Percentiles rank a stretch among this genome's conserved stretches.
phyloP scores from a whole-genome alignment of 35 echinoderm and acorn worm species.

The Strongylocentrotus purpuratus region DNA sequence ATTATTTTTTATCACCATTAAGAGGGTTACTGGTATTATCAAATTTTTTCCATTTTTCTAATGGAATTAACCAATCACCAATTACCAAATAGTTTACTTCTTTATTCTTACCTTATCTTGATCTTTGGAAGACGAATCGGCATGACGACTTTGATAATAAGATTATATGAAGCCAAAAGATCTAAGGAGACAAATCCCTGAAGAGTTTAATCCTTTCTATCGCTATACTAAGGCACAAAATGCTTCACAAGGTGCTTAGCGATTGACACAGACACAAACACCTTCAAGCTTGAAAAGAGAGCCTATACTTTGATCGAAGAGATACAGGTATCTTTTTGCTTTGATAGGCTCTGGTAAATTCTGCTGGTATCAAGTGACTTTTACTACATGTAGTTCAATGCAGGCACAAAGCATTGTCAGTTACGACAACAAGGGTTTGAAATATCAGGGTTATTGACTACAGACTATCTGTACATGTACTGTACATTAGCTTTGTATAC shows the following conservation, averaged over 20 bases:
- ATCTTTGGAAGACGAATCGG: background rate
- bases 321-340: too few species aligned
- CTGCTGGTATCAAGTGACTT: background rate
- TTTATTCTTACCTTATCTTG: background rate
- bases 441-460: too few species aligned
- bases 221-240: background rate
- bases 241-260: background rate
- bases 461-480: too few species aligned
- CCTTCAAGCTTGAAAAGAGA: background rate
- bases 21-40: too few species aligned
- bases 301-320: background rate
- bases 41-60: background rate
- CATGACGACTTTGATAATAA: background rate
- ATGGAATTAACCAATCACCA: background rate
- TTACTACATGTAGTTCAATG: background rate
- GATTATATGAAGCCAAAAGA: background rate
- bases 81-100: too few species aligned
- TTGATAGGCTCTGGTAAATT: background rate
- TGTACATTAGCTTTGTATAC: too few species aligned
- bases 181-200: too few species aligned
- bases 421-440: too few species aligned
- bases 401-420: background rate
- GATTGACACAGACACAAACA: background rate
- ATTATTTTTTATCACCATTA: too few species aligned
- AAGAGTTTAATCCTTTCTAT: background rate